Conservation (phyloP, 2,888 invertebrate species). For the Ophioninae sp. region DNA sequence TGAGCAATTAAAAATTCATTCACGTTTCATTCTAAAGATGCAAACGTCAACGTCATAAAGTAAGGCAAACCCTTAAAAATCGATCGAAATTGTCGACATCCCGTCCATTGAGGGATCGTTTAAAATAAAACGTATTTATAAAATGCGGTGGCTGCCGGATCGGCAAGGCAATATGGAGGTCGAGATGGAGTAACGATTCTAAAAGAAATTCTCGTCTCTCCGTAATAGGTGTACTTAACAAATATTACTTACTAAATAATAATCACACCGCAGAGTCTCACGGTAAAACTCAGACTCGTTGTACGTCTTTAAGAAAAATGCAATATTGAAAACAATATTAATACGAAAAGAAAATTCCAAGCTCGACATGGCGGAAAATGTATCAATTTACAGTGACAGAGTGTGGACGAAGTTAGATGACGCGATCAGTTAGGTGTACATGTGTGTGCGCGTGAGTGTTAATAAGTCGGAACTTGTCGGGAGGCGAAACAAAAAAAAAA, state of each 20-base stretch:
- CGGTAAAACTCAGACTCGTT: constrained; percentile 53
- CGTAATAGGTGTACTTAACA: neutral
- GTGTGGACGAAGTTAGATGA: neutral
- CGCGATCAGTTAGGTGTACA: neutral
- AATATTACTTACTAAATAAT: constrained; percentile 26
- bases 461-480: constrained; percentile 17
- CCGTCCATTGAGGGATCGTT: neutral
- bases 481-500: constrained; percentile 45
- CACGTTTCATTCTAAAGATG: no score
- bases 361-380: constrained; percentile 9
- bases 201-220: constrained; percentile 1
- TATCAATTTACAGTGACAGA: constrained; percentile 6
- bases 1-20: no score
- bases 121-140: constrained; percentile 30
- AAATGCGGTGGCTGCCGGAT: constrained; percentile 36
- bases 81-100: neutral
- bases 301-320: constrained; percentile 24
- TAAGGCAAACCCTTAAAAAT: neutral
- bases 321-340: neutral
- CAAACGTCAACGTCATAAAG: neutral
- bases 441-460: constrained; percentile 18
- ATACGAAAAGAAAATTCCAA: neutral
- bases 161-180: constrained; percentile 14
- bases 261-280: constrained; percentile 43
- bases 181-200: constrained; percentile 42